Percentiles rank a stretch among this genome's conserved stretches.
Conservation (phyloP, 2,888 invertebrate species). For the Epinotia brunnichana region DNA sequence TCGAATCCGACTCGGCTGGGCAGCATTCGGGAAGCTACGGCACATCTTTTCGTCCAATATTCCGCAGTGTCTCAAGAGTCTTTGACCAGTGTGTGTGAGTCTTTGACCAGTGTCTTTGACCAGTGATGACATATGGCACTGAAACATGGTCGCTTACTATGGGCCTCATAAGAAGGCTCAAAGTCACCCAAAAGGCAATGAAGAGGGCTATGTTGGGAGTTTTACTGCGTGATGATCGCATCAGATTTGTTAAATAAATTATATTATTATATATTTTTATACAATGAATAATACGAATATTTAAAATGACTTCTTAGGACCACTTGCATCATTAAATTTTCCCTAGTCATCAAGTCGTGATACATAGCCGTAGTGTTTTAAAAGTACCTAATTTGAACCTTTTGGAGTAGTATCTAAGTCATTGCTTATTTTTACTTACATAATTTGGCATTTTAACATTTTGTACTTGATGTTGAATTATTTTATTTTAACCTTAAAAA, state of each 20-base stretch:
- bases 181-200: too few species aligned
- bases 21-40: too few species aligned
- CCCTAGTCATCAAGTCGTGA: background rate
- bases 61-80: too few species aligned
- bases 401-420: background rate
- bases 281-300: slow-evolving; percentile 1
- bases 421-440: background rate
- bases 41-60: too few species aligned
- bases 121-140: too few species aligned
- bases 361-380: background rate
- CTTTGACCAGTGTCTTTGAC: too few species aligned
- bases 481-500: background rate
- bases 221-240: too few species aligned
- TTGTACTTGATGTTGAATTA: background rate
- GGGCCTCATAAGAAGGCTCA: too few species aligned
- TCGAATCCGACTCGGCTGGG: too few species aligned
- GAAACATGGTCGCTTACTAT: too few species aligned
- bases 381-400: background rate
- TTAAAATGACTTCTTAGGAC: background rate
- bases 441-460: background rate
- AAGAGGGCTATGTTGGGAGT: too few species aligned
- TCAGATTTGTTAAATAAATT: slow-evolving; percentile 14
- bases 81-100: too few species aligned
- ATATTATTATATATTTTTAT: slow-evolving; percentile 24
- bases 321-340: background rate